Evolutionary conservation across 2,797 vertebrate genomes (phyloP).

Genomic region (Emydoidea blandingii): DNA sequence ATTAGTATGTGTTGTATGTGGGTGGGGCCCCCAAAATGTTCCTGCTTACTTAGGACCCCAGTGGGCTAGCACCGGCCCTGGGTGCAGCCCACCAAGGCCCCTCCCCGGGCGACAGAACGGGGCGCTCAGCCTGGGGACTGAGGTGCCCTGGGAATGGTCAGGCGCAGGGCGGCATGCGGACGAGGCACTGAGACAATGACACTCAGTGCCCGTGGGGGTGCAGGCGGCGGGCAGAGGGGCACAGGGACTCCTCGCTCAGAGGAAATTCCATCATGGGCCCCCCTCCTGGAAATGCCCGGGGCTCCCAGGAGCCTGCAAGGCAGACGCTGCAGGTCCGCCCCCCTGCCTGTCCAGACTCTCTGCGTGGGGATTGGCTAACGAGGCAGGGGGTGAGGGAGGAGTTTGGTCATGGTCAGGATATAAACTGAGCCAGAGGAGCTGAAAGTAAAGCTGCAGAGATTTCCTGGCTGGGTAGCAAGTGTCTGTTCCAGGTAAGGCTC

Average conservation of each 20-base stretch:
- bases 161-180: neutral
- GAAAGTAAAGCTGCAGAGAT: neutral
- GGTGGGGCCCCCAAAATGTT: neutral
- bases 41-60: neutral
- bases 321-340: neutral
- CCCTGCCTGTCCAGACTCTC: neutral
- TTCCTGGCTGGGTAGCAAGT: rapidly evolving
- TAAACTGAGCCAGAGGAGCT: neutral
- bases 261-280: neutral
- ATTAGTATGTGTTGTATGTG: neutral
- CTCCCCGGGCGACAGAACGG: neutral
- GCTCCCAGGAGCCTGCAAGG: neutral
- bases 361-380: neutral
- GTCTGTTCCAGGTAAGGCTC: rapidly evolving
- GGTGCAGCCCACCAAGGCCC: too few species aligned
- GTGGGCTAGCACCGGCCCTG: neutral
- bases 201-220: neutral
- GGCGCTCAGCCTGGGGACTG: neutral
- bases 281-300: neutral
- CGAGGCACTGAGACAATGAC: neutral
- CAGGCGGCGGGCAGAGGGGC: neutral
- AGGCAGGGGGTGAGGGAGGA: neutral
- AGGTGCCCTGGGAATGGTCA: neutral
- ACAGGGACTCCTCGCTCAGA: neutral
- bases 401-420: neutral